Percentiles rank a stretch among this genome's conserved stretches.
These are phyloP conservation scores for Corynorhinus townsendii DNA, from an alignment of 2,113 vertebrate genomes.

Conservation along the genomic window DNA sequence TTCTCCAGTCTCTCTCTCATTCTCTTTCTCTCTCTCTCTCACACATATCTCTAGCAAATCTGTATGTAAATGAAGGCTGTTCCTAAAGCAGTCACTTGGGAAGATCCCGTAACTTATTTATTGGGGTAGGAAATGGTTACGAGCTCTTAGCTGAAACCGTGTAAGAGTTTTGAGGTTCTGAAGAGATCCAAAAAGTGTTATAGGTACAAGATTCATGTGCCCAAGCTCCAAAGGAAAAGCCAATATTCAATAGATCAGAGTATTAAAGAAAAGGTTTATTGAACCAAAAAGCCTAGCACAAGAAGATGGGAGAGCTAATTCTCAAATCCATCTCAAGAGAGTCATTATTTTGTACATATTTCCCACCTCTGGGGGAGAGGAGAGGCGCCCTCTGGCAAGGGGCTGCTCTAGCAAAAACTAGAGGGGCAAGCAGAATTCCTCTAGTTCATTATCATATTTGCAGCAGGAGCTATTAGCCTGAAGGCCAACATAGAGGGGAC, in stretches of 20 bases:
- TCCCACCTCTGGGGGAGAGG: neutral
- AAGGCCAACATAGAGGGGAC: neutral
- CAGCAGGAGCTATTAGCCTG: neutral
- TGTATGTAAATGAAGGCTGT: neutral
- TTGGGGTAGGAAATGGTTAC: neutral
- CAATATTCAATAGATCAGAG: neutral
- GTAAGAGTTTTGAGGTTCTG: neutral
- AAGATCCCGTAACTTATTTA: neutral
- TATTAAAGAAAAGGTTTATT: neutral
- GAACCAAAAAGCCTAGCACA: neutral
- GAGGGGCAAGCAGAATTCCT: neutral
- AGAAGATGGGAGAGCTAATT: neutral
- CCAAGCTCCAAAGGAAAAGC: neutral
- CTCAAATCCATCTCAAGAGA: neutral
- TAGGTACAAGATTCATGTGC: neutral
- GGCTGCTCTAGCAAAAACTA: neutral
- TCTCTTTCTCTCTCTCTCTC: neutral
- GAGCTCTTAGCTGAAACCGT: neutral
- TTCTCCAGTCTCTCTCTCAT: neutral
- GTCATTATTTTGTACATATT: neutral
- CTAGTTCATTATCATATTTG: neutral
- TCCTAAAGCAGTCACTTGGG: neutral
- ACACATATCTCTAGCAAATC: neutral
- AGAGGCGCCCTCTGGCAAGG: neutral
- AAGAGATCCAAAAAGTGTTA: neutral